Conservation (phyloP, 1,140 invertebrate species). For the Drosophila guanche region DNA sequence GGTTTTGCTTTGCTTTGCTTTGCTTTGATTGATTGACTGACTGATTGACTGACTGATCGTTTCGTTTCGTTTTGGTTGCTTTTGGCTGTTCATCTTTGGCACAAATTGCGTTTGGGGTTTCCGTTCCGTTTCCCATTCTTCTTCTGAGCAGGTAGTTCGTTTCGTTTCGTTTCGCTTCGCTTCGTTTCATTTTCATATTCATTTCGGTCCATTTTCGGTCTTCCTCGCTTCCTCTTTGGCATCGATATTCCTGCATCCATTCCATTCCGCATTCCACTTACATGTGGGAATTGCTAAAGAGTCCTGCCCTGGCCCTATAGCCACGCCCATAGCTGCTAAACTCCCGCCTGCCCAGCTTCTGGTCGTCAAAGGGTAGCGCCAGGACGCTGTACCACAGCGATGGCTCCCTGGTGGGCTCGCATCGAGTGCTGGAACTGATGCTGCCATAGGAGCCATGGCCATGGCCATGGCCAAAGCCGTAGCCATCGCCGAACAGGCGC, state of each 20-base stretch:
- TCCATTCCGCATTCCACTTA: conserved; percentile 10
- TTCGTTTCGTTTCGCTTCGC: conserved; percentile 17
- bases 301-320: conserved; percentile 90
- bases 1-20: too few species aligned
- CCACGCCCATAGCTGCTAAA: conserved; percentile 87
- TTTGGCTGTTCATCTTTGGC: conserved; percentile 63
- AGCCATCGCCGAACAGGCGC: conserved; percentile 39
- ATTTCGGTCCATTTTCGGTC: conserved; percentile 28
- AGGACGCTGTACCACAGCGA: conserved; percentile 94
- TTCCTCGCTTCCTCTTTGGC: conserved; percentile 11
- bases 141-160: too few species aligned
- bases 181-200: conserved; percentile 25
- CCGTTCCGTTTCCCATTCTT: conserved; percentile 12
- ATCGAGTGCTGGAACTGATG: conserved; percentile 53
- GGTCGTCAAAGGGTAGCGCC: conserved; percentile 95
- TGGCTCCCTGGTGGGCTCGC: conserved; percentile 84
- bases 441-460: conserved; percentile 51
- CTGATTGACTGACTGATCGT: conserved; percentile 18
- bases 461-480: conserved; percentile 13
- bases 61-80: conserved; percentile 13
- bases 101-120: conserved; percentile 49
- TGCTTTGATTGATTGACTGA: conserved; percentile 18
- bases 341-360: conserved; percentile 93
- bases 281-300: conserved; percentile 88
- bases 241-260: conserved; percentile 12